Evolutionary conservation across 2,888 invertebrate genomes (phyloP), one percentile per base, ranked within the genome.

Genomic region (Thecocarcelia acutangulata): DNA sequence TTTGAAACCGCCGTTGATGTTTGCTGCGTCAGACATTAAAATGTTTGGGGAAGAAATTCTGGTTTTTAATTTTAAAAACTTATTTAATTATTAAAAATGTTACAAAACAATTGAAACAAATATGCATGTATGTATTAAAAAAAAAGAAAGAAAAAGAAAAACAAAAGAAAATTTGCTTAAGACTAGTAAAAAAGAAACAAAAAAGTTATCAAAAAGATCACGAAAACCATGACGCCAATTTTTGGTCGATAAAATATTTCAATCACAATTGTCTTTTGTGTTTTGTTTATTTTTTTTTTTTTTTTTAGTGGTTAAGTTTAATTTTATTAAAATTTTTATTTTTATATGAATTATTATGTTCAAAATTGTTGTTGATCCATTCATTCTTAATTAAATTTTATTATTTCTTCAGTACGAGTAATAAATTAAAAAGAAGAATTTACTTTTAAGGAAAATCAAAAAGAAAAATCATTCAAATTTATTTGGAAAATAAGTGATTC

Each of bases 311-410:
- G 9, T 77, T 68, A 70, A 58, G 24, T 75, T 69, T 33, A 42
- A 64, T 64, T 77, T 74, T 74, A 70, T 74, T 78, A 48, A 63
- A 68, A 81, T 28, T 73, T 77, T 68, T 68, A 15, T 74, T 73
- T 63, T 33, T 33, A 33, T 61, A 17, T 40, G 58, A 28, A 17
- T n/a, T 64, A 56, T 40, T 70, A 50, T 76, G 46, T 75, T 72
- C 66, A 68, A 50, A n/a, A n/a, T n/a, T n/a, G n/a, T n/a, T 40
- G 61, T 50, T 81, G 80, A 76, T 76, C 76, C 64, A 74, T 74
- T 74, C 46, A 56, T 56, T 74, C 54, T 73, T 73, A 73, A 63
- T 63, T 54, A 63, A 63, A 73, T 73, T 54, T 46, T 15, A 54
- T 74, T 56, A 24, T 46, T 52, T 19, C 5, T 50, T 58, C 48